phyloP scores from a whole-genome alignment of 2,113 vertebrate species.

The Jacana jacana region DNA sequence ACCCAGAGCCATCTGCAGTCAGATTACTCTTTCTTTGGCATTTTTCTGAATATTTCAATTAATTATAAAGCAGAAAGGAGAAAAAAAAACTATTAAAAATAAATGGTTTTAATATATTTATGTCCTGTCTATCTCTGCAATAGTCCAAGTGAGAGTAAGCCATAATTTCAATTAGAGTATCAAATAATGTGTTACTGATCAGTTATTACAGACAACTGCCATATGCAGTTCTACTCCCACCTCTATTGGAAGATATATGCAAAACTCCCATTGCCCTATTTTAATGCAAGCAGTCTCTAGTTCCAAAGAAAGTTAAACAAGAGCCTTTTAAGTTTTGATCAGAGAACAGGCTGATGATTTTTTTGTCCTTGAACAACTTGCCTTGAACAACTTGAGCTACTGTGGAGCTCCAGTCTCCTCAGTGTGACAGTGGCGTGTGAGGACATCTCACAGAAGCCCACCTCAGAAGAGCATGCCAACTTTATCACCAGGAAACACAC shows the following conservation, averaged over 20 bases:
- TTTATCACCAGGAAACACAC: background rate
- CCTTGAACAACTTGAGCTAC: too few relatives aligned
- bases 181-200: background rate
- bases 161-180: background rate
- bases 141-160: background rate
- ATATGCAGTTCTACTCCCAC: background rate
- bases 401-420: too few relatives aligned
- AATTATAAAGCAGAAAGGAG: background rate
- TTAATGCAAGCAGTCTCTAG: background rate
- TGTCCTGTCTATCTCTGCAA: background rate
- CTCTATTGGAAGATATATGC: background rate
- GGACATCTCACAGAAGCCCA: background rate
- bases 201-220: background rate
- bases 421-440: background rate
- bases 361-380: background rate
- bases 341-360: background rate
- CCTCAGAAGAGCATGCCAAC: background rate
- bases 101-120: background rate
- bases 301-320: background rate
- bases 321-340: background rate
- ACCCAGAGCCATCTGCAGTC: background rate
- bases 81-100: background rate
- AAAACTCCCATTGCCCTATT: background rate
- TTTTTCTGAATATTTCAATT: background rate
- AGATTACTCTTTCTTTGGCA: background rate